Evolutionary conservation across 2,888 invertebrate species (phyloP), one percentile per base, ranked within the genome.

Genomic region (Hirtodrosophila histrioides): DNA sequence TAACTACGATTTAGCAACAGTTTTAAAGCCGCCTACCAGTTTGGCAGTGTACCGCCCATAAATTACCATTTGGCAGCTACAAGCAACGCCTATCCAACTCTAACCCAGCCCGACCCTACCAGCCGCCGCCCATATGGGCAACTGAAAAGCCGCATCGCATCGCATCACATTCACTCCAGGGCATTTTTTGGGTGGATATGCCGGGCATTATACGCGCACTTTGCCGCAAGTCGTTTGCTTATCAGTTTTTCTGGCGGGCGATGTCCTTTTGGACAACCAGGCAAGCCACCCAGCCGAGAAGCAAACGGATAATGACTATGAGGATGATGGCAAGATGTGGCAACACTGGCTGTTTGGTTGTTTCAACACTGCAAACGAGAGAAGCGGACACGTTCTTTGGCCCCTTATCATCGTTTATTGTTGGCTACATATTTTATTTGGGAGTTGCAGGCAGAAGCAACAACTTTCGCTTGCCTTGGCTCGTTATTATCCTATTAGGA

Each of bases 221-320:
- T 85, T 78, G 86, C 85, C 88, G 84, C 81, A 86, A 81, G 89
- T 88, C 89, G 86, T 89, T 89, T 81, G 78, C 88, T 89, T 89
- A 89, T 89, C 89, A 79, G 74, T 63, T 83, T 64, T 63, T 66
- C 69, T 69, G 68, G 57, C 61, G 62, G 58, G 62, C 78, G 69
- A 46, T 53, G 70, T 69, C 69, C 69, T 58, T 46, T 68, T 58
- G 72, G 69, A 63, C 72, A 49, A 27, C 37, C 8, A 10, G 36
- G 33, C 36, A 45, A 40, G 54, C 58, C 36, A 50, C 58, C 60
- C 67, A 31, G 40, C 27, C 45, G 44, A 37, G 35, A 49, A 56
- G 68, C 50, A 31, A 57, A 51, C 45, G 60, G 60, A 57, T 71
- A 66, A 51, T 60, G 60, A 77, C 67, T 48, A 41, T 36, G 8